Evolutionary conservation across 2,113 vertebrate species (phyloP).

Genomic region (cattle (Bos taurus)): DNA sequence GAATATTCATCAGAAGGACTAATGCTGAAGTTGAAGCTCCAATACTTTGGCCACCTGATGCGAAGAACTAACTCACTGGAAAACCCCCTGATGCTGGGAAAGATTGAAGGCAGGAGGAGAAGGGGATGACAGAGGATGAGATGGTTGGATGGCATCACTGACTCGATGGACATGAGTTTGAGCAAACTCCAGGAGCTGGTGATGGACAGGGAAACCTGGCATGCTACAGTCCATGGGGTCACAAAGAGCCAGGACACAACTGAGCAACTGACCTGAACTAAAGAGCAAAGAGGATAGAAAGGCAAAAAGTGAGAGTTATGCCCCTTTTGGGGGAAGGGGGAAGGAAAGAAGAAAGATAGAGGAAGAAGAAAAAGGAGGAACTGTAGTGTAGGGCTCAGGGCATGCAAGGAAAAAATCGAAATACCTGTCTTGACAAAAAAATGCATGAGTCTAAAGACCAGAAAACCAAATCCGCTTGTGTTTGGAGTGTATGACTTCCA

Average conservation of each 20-base stretch:
- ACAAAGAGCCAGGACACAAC: not conserved
- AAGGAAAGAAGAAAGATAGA: not conserved
- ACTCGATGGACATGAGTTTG: not conserved
- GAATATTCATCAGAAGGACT: not conserved
- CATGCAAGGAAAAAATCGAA: not conserved
- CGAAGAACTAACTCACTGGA: not conserved
- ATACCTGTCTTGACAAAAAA: not conserved
- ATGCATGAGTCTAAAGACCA: not conserved
- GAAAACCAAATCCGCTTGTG: not conserved
- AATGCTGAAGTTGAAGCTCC: not conserved
- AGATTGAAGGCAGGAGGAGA: not conserved
- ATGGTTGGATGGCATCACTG: not conserved
- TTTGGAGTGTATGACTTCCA: not conserved
- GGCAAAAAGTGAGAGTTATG: not conserved
- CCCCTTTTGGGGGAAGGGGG: rapidly evolving
- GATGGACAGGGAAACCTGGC: not conserved
- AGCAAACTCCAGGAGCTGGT: not conserved
- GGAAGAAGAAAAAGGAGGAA: not conserved
- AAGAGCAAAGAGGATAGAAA: not conserved
- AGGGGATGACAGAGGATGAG: not conserved
- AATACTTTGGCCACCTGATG: not conserved
- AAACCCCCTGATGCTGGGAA: not conserved
- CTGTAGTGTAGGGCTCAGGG: not conserved
- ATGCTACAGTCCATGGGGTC: not conserved
- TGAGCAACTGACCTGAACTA: not conserved